Evolutionary conservation across 1,140 invertebrate species (phyloP).

Genomic region (Musca domestica): DNA sequence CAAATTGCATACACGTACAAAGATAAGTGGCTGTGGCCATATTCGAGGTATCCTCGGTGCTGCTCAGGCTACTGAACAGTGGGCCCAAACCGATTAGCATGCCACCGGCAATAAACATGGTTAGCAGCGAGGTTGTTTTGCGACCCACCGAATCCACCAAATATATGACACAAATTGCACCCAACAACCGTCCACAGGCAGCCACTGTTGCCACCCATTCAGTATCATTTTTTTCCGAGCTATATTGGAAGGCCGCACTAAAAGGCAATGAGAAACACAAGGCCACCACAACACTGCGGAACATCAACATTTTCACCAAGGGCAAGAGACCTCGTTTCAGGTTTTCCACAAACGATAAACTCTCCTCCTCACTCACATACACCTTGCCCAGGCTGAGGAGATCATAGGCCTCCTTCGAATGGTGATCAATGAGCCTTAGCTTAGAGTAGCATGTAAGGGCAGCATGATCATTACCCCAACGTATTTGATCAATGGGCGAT

Average conservation of each 20-base stretch:
- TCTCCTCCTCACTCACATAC: neutral
- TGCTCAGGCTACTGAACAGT: conserved; percentile 24
- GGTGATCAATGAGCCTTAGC: neutral
- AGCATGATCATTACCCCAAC: conserved; percentile 35
- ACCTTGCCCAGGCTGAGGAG: conserved; percentile 1
- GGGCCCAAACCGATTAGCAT: conserved; percentile 38
- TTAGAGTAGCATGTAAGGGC: conserved; percentile 23
- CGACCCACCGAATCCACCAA: conserved; percentile 35
- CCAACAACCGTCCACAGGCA: conserved; percentile 33
- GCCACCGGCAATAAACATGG: conserved; percentile 36
- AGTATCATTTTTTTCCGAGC: conserved; percentile 7
- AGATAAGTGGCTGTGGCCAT: conserved; percentile 35
- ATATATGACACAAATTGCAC: conserved; percentile 27
- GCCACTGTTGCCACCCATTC: conserved; percentile 34
- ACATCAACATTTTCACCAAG: conserved; percentile 15
- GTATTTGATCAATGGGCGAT: conserved; percentile 40
- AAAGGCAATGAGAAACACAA: conserved; percentile 39
- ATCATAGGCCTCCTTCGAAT: neutral
- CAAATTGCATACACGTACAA: conserved; percentile 39
- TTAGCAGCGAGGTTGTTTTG: conserved; percentile 32
- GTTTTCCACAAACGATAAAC: neutral
- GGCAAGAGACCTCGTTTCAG: conserved; percentile 1
- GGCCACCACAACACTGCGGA: conserved; percentile 17
- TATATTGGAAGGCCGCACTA: conserved; percentile 20
- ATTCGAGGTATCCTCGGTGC: conserved; percentile 6